phyloP scores from a whole-genome alignment of 2,888 invertebrate species.

The Acleris cristana region DNA sequence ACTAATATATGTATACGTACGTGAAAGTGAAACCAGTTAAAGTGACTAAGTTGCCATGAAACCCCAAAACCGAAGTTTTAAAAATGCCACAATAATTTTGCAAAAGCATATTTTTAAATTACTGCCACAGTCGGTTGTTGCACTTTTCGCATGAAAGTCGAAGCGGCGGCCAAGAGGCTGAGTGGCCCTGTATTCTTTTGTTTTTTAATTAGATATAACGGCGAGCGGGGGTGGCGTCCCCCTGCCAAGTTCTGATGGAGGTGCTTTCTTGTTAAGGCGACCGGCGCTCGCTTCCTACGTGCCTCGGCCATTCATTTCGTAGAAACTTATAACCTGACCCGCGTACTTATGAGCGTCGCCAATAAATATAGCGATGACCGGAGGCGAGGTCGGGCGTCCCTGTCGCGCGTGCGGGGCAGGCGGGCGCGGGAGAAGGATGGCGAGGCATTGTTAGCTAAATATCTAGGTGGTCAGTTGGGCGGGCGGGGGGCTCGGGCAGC shows the following conservation, averaged over 20 bases:
- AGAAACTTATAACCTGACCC: slow-evolving; percentile 83
- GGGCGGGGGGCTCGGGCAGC: slow-evolving; percentile 44
- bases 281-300: slow-evolving; percentile 79
- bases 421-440: slow-evolving; percentile 64
- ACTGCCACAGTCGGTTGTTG: slow-evolving; percentile 60
- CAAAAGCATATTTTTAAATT: slow-evolving; percentile 3
- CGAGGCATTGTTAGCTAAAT: slow-evolving; percentile 83
- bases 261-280: slow-evolving; percentile 76
- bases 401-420: slow-evolving; percentile 56
- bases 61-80: not conserved
- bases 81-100: not conserved
- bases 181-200: slow-evolving; percentile 82
- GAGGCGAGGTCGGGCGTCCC: slow-evolving; percentile 68
- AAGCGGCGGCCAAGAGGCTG: slow-evolving; percentile 73
- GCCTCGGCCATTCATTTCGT: slow-evolving; percentile 82
- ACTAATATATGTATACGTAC: no score
- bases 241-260: slow-evolving; percentile 75
- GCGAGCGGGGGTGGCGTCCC: slow-evolving; percentile 67
- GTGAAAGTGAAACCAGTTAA: no score
- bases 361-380: slow-evolving; percentile 84
- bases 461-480: slow-evolving; percentile 81
- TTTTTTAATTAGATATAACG: slow-evolving; percentile 82
- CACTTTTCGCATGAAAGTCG: slow-evolving; percentile 75
- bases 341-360: slow-evolving; percentile 84
- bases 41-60: not conserved